Conservation (phyloP, 1,140 invertebrate species). For the Callitettix versicolor region DNA sequence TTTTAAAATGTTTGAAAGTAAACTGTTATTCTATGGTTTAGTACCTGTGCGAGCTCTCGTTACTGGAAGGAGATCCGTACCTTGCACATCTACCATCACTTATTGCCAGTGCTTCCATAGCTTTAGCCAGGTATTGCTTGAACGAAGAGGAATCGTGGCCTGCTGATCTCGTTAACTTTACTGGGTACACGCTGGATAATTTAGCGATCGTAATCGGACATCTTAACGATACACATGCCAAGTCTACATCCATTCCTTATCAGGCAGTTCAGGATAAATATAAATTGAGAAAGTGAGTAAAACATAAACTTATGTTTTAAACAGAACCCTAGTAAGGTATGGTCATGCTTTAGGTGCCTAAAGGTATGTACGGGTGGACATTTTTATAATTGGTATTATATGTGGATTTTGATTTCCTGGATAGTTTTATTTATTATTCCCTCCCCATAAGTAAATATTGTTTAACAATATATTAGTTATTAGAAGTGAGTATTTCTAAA, state of each 20-base stretch:
- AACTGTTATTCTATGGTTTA: slow-evolving; percentile 42
- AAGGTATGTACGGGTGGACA: no score
- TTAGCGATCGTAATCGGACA: slow-evolving; percentile 54
- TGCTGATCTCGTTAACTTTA: slow-evolving; percentile 46
- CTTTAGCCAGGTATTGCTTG: slow-evolving; percentile 61
- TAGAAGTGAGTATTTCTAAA: no score
- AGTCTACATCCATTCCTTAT: slow-evolving; percentile 53
- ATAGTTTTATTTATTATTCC: no score
- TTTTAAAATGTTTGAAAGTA: no score
- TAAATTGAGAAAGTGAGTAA: slow-evolving; percentile 37
- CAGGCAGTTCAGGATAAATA: slow-evolving; percentile 81
- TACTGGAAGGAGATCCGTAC: slow-evolving; percentile 78
- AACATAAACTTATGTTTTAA: no score
- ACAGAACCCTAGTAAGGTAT: no score
- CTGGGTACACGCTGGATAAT: slow-evolving; percentile 57
- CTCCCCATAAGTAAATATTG: no score
- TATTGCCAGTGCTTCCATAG: slow-evolving; percentile 69
- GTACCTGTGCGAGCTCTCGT: slow-evolving; percentile 76
- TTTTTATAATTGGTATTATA: no score
- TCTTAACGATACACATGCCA: slow-evolving; percentile 55
- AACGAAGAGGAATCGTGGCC: slow-evolving; percentile 50
- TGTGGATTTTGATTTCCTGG: no score
- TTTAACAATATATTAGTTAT: no score
- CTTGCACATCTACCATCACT: slow-evolving; percentile 73
- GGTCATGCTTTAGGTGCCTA: no score